Base-by-base conservation (phyloP, 2,888 invertebrate genomes). In the Toxonevra muliebris region DNA sequence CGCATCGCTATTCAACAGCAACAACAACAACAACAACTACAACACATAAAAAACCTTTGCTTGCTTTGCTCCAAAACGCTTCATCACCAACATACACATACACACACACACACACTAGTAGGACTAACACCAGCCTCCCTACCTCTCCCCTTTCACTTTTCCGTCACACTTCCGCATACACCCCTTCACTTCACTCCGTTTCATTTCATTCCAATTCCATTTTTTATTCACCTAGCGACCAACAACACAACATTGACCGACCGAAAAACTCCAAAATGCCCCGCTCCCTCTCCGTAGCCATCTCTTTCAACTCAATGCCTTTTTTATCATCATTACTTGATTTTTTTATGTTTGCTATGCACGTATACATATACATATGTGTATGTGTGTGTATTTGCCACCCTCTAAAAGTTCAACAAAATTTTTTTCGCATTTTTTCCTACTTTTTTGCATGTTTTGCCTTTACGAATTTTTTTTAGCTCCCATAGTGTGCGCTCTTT, bases 391-490 rank as follows among this genome's bases (percentile, higher is more conserved):
- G 12, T 13, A 5, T 62, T 43, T 61, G 65, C 69, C 69, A 65
- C 66, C 66, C 69, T 67, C 64, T 67, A 67, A 69, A 70, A 70
- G 69, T 67, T 65, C 65, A 66, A 64, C 64, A 67, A 65, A 69
- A 60, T 55, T 65, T 67, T 69, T 66, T 66, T 61, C 53, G 54
- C 48, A 52, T 65, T 60, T 60, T 63, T 55, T 43, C n/a, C 10
- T 19, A 19, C 55, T 15, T 48, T 48, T 48, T 48, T 15, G 48
- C 30, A 17, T 65, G 40, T 65, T 65, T 60, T 60, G 20, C 45
- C 45, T 60, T 50, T 45, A 30, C 45, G 19, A 19, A 17, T 60
- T 60, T 60, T 65, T 42, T 9, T 13, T 48, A 30, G 11, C 41
- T 11, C 50, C 17, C 20, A n/a, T 65, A 20, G 15, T 42, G 43